Evolutionary conservation across 2,113 vertebrate genomes (phyloP), one percentile per base, ranked within the genome.

Genomic region (Macquaria australasica): DNA sequence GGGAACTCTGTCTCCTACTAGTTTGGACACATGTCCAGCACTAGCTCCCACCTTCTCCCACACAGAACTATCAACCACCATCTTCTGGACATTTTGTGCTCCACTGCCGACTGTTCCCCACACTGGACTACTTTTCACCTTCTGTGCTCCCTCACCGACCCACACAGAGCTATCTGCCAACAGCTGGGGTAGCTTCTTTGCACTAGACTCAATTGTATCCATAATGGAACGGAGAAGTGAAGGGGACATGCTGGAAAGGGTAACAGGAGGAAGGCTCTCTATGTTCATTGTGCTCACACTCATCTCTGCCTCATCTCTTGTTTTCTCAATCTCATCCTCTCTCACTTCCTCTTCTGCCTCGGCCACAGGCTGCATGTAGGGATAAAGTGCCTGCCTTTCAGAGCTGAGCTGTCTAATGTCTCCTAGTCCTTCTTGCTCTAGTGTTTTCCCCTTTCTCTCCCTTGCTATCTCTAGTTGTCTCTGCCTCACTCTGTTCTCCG

Each of bases 241-340:
- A 1, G 89, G 93, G 3, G 87, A 92, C 21, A 85, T 8, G 80
- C 16, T 70, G 0, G 88, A 83, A 34, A 81, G 69, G 0, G 87
- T 85, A 15, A 87, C 66, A 12, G 10, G 41, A 56, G 93, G 87
- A 45, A 84, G 90, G 85, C 82, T 90, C 43, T 92, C 86, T 0
- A 86, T 81, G 4, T 73, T 88, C 66, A 77, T 87, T 31, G 69
- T 53, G 51, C 83, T 88, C 3, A 91, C 92, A 59, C 83, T 91
- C 69, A 80, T 94, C 86, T 95, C 93, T 11, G 94, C 93, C 87
- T 91, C 94, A 7, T 89, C 87, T 77, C 93, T 89, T 2, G 73
- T 87, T 84, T 85, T 78, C 84, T 93, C 94, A 66, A 90, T 84
- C 75, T 94, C 94, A 8, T 90, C 87, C 45, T 91, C 90, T 68